Evolutionary conservation across 2,888 invertebrate species (phyloP), one percentile per base, ranked within the genome.

Genomic region (Standfussiana lucernea): DNA sequence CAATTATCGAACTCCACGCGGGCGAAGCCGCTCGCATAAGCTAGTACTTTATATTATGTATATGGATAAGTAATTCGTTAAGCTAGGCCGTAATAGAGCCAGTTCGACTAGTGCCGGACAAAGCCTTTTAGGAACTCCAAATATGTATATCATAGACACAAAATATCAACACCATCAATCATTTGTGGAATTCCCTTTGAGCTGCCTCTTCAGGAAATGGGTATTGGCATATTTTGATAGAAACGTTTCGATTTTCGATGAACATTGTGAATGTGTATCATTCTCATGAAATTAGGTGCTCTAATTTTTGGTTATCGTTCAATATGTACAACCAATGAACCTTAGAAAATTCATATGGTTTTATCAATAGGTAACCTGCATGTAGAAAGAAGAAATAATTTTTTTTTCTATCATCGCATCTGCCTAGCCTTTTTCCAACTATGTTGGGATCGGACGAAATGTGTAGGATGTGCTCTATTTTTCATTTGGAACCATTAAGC

Each of bases 191-290:
- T 71, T 11, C 21, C 70, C 47, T 67, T 83, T 78, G 72, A 66
- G 71, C 56, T 71, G 79, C 53, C 32, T 45, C 45, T 47, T 61
- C 71, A 61, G 84, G 80, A 80, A 83, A 83, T 67, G 72, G 64
- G 45, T 79, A 65, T 82, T 65, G 79, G 66, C 74, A 82, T 82
- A 59, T 80, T 83, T 65, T 37, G 77, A 80, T 83, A 69, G 77
- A 77, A 50, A 50, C 78, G 42, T 77, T 66, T 50, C 35, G 61
- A 40, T 5, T 50, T 80, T 40, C 13, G 18, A 42, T 40, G 18
- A 73, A 35, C 4, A 18, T 35, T 42, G n/a, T 59, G 37, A 72
- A 18, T 24, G n/a, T 62, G 1, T 15, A 1, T 62, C 45, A 45
- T 64, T 72, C 7, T 47, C 35, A 40, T 21, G 32, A 18, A 35